Conservation (phyloP, 2,797 vertebrate species). For the Apodemus agrarius region DNA sequence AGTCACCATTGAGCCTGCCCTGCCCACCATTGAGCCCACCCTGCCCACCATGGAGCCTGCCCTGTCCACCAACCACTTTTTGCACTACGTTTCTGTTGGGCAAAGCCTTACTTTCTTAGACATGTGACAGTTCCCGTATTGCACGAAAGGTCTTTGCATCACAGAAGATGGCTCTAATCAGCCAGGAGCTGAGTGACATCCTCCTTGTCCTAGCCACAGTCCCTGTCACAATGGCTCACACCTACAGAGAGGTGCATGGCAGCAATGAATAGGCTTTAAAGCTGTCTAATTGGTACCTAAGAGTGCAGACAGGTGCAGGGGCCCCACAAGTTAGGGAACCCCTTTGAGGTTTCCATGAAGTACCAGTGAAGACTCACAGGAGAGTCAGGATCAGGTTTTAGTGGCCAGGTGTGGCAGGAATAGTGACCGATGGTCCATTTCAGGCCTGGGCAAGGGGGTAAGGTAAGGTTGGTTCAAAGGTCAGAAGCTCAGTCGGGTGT, state of each 20-base stretch:
- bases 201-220: background rate
- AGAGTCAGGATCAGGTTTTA: background rate
- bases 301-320: background rate
- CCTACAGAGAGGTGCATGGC: background rate
- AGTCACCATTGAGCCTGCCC: background rate
- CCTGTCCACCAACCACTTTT: background rate
- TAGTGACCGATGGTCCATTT: accelerated
- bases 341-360: background rate
- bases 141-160: accelerated
- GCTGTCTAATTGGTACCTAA: background rate
- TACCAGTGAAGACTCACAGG: background rate
- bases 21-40: too few relatives aligned
- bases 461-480: background rate
- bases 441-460: background rate
- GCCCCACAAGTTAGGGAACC: accelerated
- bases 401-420: background rate
- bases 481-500: too few relatives aligned
- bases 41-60: too few relatives aligned
- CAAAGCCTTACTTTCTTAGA: background rate
- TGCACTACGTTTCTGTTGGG: background rate
- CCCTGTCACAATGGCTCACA: background rate
- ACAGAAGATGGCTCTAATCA: background rate
- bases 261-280: background rate
- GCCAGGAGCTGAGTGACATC: background rate
- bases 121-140: accelerated